Evolutionary conservation across 2,113 vertebrate genomes (phyloP).

Genomic region (Anolis carolinensis): DNA sequence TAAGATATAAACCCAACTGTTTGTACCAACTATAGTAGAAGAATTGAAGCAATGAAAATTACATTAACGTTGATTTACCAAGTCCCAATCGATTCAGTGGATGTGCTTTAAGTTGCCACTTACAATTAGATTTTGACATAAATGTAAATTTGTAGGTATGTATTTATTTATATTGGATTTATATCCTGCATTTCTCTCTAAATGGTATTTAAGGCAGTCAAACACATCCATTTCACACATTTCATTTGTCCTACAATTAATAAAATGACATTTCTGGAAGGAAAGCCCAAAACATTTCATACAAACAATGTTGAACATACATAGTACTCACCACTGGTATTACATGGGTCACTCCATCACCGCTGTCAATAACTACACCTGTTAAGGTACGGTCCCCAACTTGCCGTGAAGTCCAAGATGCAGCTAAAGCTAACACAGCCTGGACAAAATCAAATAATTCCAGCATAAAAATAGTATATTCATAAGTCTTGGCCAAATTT

Average conservation of each 20-base stretch:
- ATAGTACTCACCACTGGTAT: constrained; percentile 84
- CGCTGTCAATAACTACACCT: constrained; percentile 86
- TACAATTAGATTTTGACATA: too few species aligned
- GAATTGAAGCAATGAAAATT: too few species aligned
- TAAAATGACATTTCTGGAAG: not conserved
- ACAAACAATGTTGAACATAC: too few species aligned
- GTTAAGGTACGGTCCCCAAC: constrained; percentile 87
- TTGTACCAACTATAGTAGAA: too few species aligned
- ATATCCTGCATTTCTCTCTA: too few species aligned
- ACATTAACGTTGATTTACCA: too few species aligned
- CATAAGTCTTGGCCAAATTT: not conserved
- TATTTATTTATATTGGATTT: too few species aligned
- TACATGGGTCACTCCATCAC: constrained; percentile 88
- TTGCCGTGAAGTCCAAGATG: constrained; percentile 88
- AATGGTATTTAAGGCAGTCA: too few species aligned
- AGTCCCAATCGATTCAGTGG: too few species aligned
- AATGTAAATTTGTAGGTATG: too few species aligned
- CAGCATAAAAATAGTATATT: not conserved
- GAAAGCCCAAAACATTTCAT: not conserved
- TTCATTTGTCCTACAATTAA: not conserved
- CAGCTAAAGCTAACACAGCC: constrained; percentile 87
- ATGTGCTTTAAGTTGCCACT: too few species aligned
- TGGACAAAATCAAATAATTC: constrained; percentile 43
- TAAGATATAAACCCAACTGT: not conserved
- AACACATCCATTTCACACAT: not conserved